Evolutionary conservation across 23 tunicate genomes (phyloP).

Genomic region (Phallusia fumigata): DNA sequence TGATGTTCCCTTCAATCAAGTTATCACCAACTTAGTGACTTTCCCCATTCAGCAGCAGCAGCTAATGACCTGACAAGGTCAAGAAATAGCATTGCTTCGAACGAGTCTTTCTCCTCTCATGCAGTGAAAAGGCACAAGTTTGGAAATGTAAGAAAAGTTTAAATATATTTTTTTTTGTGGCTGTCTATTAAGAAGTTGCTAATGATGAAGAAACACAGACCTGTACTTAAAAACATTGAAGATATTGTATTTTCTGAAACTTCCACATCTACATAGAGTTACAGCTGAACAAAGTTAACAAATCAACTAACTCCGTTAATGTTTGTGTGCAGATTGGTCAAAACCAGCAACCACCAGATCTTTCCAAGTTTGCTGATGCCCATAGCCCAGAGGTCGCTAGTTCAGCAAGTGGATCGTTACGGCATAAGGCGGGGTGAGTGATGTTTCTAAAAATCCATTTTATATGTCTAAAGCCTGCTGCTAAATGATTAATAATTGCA

Average conservation of each 20-base stretch:
- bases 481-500: not conserved
- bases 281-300: not conserved
- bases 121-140: not conserved
- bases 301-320: not conserved
- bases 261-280: not conserved
- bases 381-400: not conserved
- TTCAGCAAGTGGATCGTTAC: not conserved
- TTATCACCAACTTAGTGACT: not conserved
- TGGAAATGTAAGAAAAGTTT: not conserved
- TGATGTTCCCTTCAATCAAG: not conserved
- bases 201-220: slow-evolving; percentile 25
- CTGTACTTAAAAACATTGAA: slow-evolving; percentile 14
- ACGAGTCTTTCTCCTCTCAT: not conserved
- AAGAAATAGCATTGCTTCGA: not conserved
- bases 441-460: slow-evolving; percentile 13
- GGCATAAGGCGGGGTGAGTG: slow-evolving; percentile 59
- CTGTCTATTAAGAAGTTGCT: not conserved
- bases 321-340: not conserved
- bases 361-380: not conserved
- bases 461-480: not conserved
- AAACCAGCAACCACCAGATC: not conserved
- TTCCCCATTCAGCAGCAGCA: not conserved
- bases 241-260: slow-evolving; percentile 12
- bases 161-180: not conserved
- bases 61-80: not conserved